These are phyloP conservation scores for Hydractinia symbiolongicarpus DNA, from an alignment of 30 jellyfish, hydroid and myxozoan species.

Conservation along the genomic window DNA sequence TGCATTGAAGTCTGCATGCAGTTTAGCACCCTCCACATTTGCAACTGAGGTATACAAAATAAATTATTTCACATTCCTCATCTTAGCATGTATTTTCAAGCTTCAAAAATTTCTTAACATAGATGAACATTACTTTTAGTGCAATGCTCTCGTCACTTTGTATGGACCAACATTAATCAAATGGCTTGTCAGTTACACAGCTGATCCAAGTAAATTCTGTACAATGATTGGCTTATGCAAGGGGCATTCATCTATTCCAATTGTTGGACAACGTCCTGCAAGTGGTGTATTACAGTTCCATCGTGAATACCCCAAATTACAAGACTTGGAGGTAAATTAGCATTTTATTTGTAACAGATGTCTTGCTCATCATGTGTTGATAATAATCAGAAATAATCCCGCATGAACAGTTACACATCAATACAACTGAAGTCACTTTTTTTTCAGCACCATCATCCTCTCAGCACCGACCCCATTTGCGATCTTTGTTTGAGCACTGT, in stretches of 20 bases:
- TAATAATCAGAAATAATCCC: no score
- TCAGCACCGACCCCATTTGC: background rate
- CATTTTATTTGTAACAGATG: no score
- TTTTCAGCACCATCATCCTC: no score
- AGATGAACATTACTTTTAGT: background rate
- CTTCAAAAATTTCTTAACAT: background rate
- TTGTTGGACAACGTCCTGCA: no score
- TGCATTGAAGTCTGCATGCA: conserved; percentile 13
- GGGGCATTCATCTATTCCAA: background rate
- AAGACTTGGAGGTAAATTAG: no score
- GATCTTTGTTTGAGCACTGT: background rate
- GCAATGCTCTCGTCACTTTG: background rate
- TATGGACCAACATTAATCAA: conserved; percentile 9
- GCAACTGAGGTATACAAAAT: background rate
- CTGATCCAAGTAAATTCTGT: background rate
- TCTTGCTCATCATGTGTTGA: no score
- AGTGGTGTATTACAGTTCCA: no score
- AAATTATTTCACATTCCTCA: background rate
- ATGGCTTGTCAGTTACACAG: conserved; percentile 8
- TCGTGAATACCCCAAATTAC: no score
- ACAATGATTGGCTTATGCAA: conserved; percentile 3
- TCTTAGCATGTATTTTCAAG: background rate
- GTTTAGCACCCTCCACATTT: background rate
- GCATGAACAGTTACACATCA: no score
- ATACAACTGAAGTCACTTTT: no score